Conservation (phyloP, 2,113 vertebrate genomes). For the Apodemus speciosus region DNA sequence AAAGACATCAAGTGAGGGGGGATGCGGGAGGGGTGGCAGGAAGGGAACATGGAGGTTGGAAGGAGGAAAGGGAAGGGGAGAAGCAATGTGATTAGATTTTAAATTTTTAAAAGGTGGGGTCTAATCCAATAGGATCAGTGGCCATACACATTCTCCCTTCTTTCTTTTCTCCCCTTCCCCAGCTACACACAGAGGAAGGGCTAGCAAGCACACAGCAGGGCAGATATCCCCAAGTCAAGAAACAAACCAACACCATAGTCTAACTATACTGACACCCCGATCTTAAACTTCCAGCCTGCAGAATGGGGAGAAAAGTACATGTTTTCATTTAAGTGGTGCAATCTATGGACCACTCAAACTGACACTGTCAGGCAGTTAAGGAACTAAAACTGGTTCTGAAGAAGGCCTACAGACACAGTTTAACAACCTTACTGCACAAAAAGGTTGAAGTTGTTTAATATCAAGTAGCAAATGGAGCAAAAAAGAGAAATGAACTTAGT, state of each 20-base stretch:
- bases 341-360: not conserved
- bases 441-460: not conserved
- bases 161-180: not conserved
- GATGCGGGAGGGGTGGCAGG: not conserved
- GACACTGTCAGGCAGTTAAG: not conserved
- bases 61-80: not conserved
- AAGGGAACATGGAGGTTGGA: not conserved
- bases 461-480: not conserved
- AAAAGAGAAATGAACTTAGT: constrained; percentile 44
- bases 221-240: not conserved
- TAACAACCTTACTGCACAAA: not conserved
- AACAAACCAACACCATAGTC: not conserved
- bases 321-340: not conserved
- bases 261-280: no score
- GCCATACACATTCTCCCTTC: not conserved
- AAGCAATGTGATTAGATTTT: no score
- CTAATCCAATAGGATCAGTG: not conserved
- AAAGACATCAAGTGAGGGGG: not conserved
- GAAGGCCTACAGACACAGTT: not conserved
- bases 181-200: not conserved
- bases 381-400: constrained; percentile 30
- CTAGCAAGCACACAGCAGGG: not conserved
- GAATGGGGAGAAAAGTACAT: not conserved
- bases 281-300: not conserved
- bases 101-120: not conserved